A percentile compares a stretch with the other conserved stretches of the same genome.
These are phyloP conservation scores for Lamproptera curius DNA, from an alignment of 2,888 invertebrate species.

Conservation along the genomic window DNA sequence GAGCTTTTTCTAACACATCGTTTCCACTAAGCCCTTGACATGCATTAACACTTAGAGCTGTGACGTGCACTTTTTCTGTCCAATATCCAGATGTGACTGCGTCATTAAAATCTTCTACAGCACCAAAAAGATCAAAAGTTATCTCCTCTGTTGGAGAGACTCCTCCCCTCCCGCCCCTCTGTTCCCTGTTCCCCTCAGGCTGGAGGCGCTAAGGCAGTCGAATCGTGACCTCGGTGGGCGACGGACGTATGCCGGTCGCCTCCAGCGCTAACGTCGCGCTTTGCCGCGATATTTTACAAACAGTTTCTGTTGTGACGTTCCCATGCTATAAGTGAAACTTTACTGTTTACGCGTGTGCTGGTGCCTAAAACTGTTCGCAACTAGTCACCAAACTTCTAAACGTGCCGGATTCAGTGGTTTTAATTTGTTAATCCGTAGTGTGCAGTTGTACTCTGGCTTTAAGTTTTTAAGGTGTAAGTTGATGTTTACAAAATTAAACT, in stretches of 20 bases:
- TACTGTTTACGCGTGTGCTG: constrained; percentile 54
- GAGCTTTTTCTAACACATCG: constrained; percentile 67
- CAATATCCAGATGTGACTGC: constrained; percentile 70
- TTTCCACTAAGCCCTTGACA: constrained; percentile 69
- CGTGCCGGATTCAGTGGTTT: constrained; percentile 12
- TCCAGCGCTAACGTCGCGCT: constrained; percentile 15
- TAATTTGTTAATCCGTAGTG: constrained; percentile 1
- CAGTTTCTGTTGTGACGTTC: constrained; percentile 64
- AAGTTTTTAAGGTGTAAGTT: constrained; percentile 18
- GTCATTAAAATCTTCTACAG: constrained; percentile 74
- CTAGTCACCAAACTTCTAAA: constrained; percentile 5
- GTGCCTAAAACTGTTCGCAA: constrained; percentile 39
- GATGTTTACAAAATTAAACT: not conserved
- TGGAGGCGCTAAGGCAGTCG: constrained; percentile 48
- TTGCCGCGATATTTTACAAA: constrained; percentile 56
- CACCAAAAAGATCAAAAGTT: constrained; percentile 77
- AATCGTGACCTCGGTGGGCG: constrained; percentile 50
- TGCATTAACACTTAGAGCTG: constrained; percentile 71
- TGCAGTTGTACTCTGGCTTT: not conserved
- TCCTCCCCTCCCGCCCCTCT: constrained; percentile 47
- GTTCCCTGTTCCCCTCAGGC: constrained; percentile 40
- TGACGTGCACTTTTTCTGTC: constrained; percentile 65
- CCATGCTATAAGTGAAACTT: constrained; percentile 68
- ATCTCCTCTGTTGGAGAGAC: constrained; percentile 65
- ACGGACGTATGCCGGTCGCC: constrained; percentile 39